Evolutionary conservation across 2,888 invertebrate species (phyloP).

Genomic region (Oscheius sp.): DNA sequence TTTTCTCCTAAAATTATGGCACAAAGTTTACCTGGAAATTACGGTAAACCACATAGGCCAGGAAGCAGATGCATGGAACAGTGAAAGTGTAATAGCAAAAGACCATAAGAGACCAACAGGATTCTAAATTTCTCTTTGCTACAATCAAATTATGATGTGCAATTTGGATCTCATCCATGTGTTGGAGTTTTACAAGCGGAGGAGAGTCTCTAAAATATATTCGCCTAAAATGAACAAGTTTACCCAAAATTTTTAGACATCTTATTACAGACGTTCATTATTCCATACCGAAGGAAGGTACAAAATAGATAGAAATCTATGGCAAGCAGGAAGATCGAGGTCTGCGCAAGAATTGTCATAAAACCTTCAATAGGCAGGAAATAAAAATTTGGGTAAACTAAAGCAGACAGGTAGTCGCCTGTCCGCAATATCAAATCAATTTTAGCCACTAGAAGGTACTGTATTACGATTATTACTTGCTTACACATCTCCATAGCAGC

Average conservation of each 20-base stretch:
- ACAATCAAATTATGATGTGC: background rate
- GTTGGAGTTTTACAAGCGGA: slow-evolving; percentile 2
- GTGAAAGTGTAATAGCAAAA: slow-evolving; percentile 2
- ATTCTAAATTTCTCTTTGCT: background rate
- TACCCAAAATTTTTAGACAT: slow-evolving; percentile 3
- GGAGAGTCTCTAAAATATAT: background rate
- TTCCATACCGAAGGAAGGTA: background rate
- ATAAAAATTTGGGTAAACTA: background rate
- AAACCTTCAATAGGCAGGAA: background rate
- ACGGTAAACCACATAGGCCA: slow-evolving; percentile 8
- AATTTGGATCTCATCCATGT: slow-evolving; percentile 9
- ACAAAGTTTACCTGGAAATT: background rate
- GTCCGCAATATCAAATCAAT: too few relatives aligned
- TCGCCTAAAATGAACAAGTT: background rate
- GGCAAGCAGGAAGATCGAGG: background rate
- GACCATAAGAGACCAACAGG: background rate
- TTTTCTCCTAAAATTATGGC: background rate
- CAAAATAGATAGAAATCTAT: slow-evolving; percentile 3
- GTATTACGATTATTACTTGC: too few relatives aligned
- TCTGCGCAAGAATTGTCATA: background rate
- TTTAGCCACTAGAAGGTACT: too few relatives aligned
- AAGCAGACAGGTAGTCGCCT: background rate
- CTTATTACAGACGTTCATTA: background rate
- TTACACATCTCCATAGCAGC: background rate
- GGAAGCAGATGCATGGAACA: slow-evolving; percentile 3